phyloP scores from a whole-genome alignment of 2,888 invertebrate genomes.

The Pteria penguin region DNA sequence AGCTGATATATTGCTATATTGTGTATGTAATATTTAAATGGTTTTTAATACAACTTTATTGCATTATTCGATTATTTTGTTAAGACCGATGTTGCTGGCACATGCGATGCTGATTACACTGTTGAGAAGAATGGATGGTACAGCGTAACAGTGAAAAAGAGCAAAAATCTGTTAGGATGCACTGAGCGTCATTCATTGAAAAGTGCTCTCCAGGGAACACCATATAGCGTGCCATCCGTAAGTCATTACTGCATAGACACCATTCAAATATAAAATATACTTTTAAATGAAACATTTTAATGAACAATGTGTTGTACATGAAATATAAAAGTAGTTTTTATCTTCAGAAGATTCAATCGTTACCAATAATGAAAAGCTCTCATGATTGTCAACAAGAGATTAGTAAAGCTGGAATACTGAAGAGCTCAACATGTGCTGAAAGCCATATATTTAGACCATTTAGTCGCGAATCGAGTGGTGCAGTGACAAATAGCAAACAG shows the following conservation, averaged over 20 bases:
- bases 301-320: too few relatives aligned
- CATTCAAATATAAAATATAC: too few relatives aligned
- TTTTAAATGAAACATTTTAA: too few relatives aligned
- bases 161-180: conserved; percentile 76
- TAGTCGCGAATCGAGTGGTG: conserved; percentile 82
- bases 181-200: conserved; percentile 69
- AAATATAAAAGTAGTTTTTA: too few relatives aligned
- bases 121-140: conserved; percentile 65
- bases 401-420: conserved; percentile 83
- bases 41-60: too few relatives aligned
- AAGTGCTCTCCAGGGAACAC: conserved; percentile 74
- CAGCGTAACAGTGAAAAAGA: conserved; percentile 68
- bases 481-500: conserved; percentile 80
- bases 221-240: conserved; percentile 75
- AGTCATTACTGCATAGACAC: too few relatives aligned
- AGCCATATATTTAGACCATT: conserved; percentile 89
- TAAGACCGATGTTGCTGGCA: conserved; percentile 89
- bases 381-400: conserved; percentile 86
- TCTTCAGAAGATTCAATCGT: conserved; percentile 72
- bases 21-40: too few relatives aligned
- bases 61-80: too few relatives aligned
- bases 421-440: conserved; percentile 85
- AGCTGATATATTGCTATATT: too few relatives aligned
- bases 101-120: conserved; percentile 88
- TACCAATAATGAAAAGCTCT: conserved; percentile 80